Percentiles rank a stretch among this genome's conserved stretches.
Conservation (phyloP, 1,140 invertebrate genomes). For the Plutomurus gul region DNA sequence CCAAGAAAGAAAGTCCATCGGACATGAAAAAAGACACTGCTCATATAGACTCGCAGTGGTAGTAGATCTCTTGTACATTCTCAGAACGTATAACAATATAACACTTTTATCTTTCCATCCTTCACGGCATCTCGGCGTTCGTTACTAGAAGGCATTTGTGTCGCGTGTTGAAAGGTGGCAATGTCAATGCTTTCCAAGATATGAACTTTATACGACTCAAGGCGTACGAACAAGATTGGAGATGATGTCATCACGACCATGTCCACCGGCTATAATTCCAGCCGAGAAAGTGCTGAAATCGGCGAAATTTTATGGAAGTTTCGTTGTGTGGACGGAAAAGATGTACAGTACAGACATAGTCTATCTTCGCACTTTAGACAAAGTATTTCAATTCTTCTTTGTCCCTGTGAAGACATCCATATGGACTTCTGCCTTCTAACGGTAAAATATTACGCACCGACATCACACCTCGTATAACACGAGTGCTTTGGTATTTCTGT, state of each 20-base stretch:
- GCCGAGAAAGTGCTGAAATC: conserved; percentile 40
- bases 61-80: not conserved
- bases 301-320: conserved; percentile 40
- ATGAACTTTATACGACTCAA: conserved; percentile 16
- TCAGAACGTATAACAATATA: not conserved
- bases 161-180: conserved; percentile 10
- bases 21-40: not conserved
- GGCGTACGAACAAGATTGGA: not conserved
- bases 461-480: too few species aligned
- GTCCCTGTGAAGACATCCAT: too few species aligned
- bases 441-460: too few species aligned
- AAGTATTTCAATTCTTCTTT: not conserved
- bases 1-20: not conserved
- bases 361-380: conserved; percentile 5
- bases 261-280: conserved; percentile 47
- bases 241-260: conserved; percentile 49
- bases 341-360: not conserved
- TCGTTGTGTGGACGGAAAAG: not conserved
- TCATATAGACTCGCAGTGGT: not conserved
- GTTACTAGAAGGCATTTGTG: not conserved
- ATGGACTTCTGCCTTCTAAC: too few species aligned
- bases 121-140: not conserved
- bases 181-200: not conserved
- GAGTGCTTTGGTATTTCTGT: too few species aligned
- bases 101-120: not conserved